Conservation (phyloP, 2,797 vertebrate species). For the Smutsia temminckii region DNA sequence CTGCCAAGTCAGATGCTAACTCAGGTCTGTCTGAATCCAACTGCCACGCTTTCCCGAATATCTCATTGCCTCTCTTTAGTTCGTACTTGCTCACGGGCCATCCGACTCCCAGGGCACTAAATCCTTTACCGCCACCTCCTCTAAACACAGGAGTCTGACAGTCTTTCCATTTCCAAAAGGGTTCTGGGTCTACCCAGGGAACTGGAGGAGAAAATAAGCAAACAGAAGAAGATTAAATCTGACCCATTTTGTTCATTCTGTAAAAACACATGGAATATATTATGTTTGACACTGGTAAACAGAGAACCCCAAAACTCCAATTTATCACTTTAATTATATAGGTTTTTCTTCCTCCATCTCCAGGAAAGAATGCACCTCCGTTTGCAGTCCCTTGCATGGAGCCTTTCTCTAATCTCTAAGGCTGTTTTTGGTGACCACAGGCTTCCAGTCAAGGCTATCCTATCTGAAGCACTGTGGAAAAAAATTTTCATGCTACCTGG, state of each 20-base stretch:
- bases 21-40: background rate
- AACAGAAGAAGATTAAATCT: conserved; percentile 65
- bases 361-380: conserved; percentile 1
- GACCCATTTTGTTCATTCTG: conserved; percentile 60
- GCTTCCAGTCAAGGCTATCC: background rate
- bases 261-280: conserved; percentile 68
- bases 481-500: background rate
- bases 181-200: conserved; percentile 6
- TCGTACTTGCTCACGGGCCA: background rate
- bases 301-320: conserved; percentile 51
- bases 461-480: background rate
- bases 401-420: background rate
- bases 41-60: background rate
- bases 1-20: background rate
- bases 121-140: background rate
- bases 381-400: background rate
- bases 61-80: background rate
- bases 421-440: background rate
- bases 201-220: conserved; percentile 65
- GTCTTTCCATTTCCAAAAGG: background rate
- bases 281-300: conserved; percentile 70
- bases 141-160: background rate
- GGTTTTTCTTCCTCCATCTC: conserved; percentile 55
- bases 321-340: conserved; percentile 64
- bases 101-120: background rate